Conservation (phyloP, 1,140 invertebrate species). For the Stegodyphus mimosarum region DNA sequence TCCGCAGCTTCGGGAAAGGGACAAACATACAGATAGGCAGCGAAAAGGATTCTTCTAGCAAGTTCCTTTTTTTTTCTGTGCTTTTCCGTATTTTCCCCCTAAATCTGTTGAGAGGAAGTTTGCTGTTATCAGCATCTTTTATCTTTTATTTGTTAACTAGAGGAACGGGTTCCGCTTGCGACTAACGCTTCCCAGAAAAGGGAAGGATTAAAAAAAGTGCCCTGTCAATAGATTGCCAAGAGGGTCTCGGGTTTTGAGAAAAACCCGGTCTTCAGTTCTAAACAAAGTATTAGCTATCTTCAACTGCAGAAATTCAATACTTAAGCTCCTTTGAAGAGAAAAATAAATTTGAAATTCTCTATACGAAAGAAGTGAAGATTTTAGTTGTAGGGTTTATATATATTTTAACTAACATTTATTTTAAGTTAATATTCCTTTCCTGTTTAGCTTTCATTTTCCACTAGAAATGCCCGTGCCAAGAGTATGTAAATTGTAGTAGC, state of each 20-base stretch:
- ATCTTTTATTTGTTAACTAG: slow-evolving; percentile 50
- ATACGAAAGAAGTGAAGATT: too few relatives aligned
- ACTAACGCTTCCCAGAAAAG: slow-evolving; percentile 1
- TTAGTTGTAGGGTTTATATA: too few relatives aligned
- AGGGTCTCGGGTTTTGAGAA: background rate
- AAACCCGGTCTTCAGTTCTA: background rate
- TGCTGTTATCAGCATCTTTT: background rate
- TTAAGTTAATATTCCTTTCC: too few relatives aligned
- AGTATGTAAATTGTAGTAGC: too few relatives aligned
- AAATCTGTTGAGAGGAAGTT: background rate
- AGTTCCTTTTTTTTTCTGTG: too few relatives aligned
- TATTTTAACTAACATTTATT: too few relatives aligned
- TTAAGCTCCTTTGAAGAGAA: background rate
- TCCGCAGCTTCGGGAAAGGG: background rate
- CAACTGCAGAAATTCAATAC: background rate
- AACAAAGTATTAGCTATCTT: background rate
- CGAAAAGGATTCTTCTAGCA: too few relatives aligned
- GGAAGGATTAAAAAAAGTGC: background rate
- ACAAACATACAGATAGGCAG: background rate
- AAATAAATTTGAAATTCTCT: background rate
- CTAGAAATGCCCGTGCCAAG: too few relatives aligned
- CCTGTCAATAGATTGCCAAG: slow-evolving; percentile 25
- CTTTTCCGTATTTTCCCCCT: too few relatives aligned
- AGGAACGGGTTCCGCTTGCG: slow-evolving; percentile 18
- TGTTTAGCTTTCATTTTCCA: too few relatives aligned